Percentiles rank a stretch among this genome's conserved stretches.
Evolutionary conservation across 2,888 invertebrate species (phyloP).

Genomic region (Pachymerium ferrugineum): DNA sequence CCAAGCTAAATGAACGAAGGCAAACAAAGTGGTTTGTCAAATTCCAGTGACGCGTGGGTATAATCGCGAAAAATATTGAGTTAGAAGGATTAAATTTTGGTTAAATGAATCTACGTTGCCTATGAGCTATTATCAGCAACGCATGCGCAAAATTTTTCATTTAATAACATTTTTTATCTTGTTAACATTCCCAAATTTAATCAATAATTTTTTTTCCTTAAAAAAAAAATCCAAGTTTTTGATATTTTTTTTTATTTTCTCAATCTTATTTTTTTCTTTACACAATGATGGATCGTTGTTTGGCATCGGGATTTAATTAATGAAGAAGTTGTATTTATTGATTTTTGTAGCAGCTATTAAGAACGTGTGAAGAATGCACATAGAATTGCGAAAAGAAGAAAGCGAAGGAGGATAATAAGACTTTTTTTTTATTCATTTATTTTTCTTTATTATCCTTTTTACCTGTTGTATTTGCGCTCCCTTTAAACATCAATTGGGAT

Average conservation of each 20-base stretch:
- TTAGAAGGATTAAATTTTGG: constrained; percentile 22
- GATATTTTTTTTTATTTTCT: too few relatives aligned
- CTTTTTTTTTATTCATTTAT: not conserved
- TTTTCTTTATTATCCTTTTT: not conserved
- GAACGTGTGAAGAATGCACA: constrained; percentile 16
- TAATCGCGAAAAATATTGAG: constrained; percentile 21
- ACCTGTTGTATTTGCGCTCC: not conserved
- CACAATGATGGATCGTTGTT: not conserved
- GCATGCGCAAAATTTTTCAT: too few relatives aligned
- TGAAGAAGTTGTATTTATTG: constrained; percentile 15
- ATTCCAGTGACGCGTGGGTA: constrained; percentile 17
- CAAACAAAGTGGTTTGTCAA: constrained; percentile 23
- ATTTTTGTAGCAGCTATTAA: constrained; percentile 3
- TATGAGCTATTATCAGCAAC: not conserved
- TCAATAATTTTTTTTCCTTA: too few relatives aligned
- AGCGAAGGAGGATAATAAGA: not conserved
- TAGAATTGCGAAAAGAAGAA: not conserved
- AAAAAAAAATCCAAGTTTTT: too few relatives aligned
- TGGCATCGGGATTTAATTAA: constrained; percentile 1
- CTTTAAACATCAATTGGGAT: not conserved
- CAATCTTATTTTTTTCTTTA: not conserved
- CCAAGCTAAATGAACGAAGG: constrained; percentile 5
- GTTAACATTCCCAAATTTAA: too few relatives aligned
- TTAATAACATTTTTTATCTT: too few relatives aligned
- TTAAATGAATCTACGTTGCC: constrained; percentile 12